Evolutionary conservation across 1,140 invertebrate species (phyloP).

Genomic region (Drosophila simulans): DNA sequence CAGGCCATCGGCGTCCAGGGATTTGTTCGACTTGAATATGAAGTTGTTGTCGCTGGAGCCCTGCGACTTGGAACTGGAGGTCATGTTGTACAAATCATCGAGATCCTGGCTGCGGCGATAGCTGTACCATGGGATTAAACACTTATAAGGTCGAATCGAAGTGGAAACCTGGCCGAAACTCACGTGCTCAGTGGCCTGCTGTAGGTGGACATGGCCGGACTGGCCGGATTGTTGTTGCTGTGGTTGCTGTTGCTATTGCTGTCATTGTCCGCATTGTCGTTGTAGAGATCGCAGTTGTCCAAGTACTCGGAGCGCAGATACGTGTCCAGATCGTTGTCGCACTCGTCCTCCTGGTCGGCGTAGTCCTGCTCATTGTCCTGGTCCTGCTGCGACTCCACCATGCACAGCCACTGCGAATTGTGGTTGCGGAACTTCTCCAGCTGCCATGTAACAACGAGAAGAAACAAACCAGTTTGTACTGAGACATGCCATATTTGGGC

Average conservation of each 20-base stretch:
- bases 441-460: slow-evolving; percentile 53
- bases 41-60: slow-evolving; percentile 84
- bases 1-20: slow-evolving; percentile 60
- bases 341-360: slow-evolving; percentile 86
- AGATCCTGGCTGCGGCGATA: slow-evolving; percentile 85
- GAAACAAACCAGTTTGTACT: not conserved
- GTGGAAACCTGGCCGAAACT: not conserved
- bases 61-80: slow-evolving; percentile 86
- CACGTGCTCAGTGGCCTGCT: slow-evolving; percentile 83
- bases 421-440: slow-evolving; percentile 97
- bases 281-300: slow-evolving; percentile 80
- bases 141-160: not conserved
- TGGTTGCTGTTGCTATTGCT: slow-evolving; percentile 76
- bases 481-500: not conserved
- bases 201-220: slow-evolving; percentile 72
- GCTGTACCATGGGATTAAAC: slow-evolving; percentile 21
- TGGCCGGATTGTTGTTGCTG: slow-evolving; percentile 76
- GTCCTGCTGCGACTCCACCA: slow-evolving; percentile 90
- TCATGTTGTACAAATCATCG: slow-evolving; percentile 86
- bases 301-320: slow-evolving; percentile 90
- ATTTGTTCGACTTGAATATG: slow-evolving; percentile 80
- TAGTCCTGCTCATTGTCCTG: slow-evolving; percentile 85
- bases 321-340: slow-evolving; percentile 88
- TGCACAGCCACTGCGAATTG: slow-evolving; percentile 98
- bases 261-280: slow-evolving; percentile 69